Base-by-base conservation (phyloP, 1,140 invertebrate species). In the Meloidogyne chitwoodi region DNA sequence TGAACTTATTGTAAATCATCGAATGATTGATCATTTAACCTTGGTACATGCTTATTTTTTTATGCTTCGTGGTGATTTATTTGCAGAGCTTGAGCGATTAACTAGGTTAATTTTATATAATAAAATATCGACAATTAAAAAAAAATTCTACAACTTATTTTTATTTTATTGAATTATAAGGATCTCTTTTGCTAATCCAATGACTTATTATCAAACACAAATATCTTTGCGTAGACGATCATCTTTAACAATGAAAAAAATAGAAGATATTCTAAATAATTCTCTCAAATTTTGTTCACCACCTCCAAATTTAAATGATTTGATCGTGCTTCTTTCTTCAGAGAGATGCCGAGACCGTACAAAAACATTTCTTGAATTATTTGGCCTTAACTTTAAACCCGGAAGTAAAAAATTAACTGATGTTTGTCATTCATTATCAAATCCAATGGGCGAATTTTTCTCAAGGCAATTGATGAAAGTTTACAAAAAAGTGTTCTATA, bases 41-140 rank as follows among this genome's bases (percentile, higher is more conserved):
- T 22, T 73, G 56, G 71, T 73, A 22, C 71, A 73, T 38, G 71
- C 22, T n/a, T 63, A 73, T 34, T 73, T 73, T 63, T 63, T 63
- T 31, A 73, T 73, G 71, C 24, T 73, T 34, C 71, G 71, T n/a
- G 71, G 71, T 24, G 71, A 73, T 56, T 73, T 73, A 10, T 64
- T 31, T 24, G 61, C 71, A 22, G 44, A 41, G 22, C 71, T 73
- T 27, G 71, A 73, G 14, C 71, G 64, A 34, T 63, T 63, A 34
- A 22, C 26, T 31, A 19, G 26, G 71, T 73, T 56, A 56, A 56
- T n/a, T 22, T 56, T 6, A 5, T 0, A 56, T 56, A 5, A 1
- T 2, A 56, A 56, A 19, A 0, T 19, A 19, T 48, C 2, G 16
- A 41, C 38, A 41, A 14, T 41, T 6, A 41, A 41, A 41, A 11